Base-by-base conservation (phyloP, 2,113 vertebrate species). In the Elephantulus edwardii region DNA sequence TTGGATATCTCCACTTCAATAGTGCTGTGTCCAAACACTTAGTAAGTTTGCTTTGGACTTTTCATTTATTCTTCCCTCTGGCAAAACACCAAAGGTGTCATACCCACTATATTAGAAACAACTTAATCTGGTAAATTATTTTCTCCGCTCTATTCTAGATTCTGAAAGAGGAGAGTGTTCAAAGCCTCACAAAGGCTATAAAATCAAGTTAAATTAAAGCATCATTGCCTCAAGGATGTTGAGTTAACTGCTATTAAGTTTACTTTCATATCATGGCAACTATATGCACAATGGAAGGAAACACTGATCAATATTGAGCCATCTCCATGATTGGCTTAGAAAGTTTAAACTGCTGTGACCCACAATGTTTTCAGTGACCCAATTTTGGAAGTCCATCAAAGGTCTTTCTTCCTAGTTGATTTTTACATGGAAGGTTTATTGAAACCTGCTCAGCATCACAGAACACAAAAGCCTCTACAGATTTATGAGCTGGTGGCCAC, bases 21-120 rank as follows among this genome's bases (percentile, higher is more conserved):
- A 1, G 1, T 2, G 17, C 28, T 11, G 33, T 3, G 35, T 38
- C 54, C 10, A 3, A 33, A 28, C 7, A 58, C 1, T 0, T 2
- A 0, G 0, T 2, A 4, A 30, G 33, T 3, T 8, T 8, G 17
- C 76, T 17, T 8, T 17, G 56, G 19, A 1, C 3, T 54, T n/a
- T n/a, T n/a, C n/a, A 33, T 30, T n/a, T 46, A 42, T 58, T 1
- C 42, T 52, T 64, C 8, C 1, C 8, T 0, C 0, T 2, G 0
- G 30, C 2, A 5, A 64, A 74, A 50, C 38, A 19, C 35, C 14
- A 11, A 16, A 35, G 60, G 5, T 7, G 13, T 60, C 33, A 2
- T 1, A 0, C 6, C 38, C 9, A 7, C 0, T 26, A 56, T 6
- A 0, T 40, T n/a, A 13, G 48, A 64, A 42, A 3, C 0, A 2